Base-by-base conservation (phyloP, 1,140 invertebrate genomes). In the Sminthurinus signatus region DNA sequence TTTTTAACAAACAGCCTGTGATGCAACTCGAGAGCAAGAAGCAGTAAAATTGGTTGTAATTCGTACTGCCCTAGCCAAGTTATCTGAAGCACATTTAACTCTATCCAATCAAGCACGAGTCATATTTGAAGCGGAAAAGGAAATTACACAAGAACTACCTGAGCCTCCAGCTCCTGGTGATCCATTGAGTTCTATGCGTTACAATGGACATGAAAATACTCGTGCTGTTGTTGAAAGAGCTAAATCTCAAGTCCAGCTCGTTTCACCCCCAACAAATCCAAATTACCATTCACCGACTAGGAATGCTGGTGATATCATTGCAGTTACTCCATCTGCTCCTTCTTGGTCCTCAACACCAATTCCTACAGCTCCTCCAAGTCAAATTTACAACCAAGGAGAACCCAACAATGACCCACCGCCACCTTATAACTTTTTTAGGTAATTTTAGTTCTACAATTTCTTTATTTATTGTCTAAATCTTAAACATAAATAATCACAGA, bases 41-140 rank as follows among this genome's bases (percentile, higher is more conserved):
- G 77, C 77, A n/a, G 75, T 81, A 0, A 83, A 83, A 71, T 72
- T 82, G 62, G 80, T 81, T 12, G 68, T 81, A 17, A 60, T 82
- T 3, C 81, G 81, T 62, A 78, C 80, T 70, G 80, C 80, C 0
- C 68, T 83, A 14, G 62, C 78, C 19, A 80, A 80, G 68, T 67
- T 82, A 42, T 79, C 79, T 25, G 77, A 80, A 56, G 75, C 78
- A 25, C 81, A 82, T 67, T 67, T 81, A 14, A 78, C 77, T 44
- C 67, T 81, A 63, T 78, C 77, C 15, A 74, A 77, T 36, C 79
- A 81, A 71, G 76, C 77, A 72, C 72, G 76, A 64, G 74, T 78
- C 27, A 76, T 83, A 42, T 81, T 81, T 74, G 75, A 78, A 66
- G 80, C 80, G 21, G 78, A 81, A 64, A 74, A 74, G 61, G 78